Percentiles rank a stretch among this genome's conserved stretches.
phyloP scores from a whole-genome alignment of 1,140 invertebrate genomes.

The Protaetia brevitarsis region DNA sequence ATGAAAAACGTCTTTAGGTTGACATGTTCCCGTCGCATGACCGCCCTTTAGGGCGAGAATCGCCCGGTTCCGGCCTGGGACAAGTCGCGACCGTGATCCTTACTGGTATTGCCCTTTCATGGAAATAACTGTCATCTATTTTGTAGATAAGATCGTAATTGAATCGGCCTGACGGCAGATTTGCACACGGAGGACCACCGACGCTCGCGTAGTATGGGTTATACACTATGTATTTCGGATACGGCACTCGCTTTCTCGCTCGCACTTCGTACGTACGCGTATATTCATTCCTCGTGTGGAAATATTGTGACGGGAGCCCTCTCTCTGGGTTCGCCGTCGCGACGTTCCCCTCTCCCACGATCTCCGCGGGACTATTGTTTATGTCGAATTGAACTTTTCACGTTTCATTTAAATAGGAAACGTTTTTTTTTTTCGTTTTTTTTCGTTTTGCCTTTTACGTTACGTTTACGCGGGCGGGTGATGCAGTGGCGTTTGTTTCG shows the following conservation, averaged over 20 bases:
- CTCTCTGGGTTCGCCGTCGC: neutral
- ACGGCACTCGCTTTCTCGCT: constrained; percentile 27
- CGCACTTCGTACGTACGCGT: no score
- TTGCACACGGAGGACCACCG: constrained; percentile 48
- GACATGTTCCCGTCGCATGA: constrained; percentile 33
- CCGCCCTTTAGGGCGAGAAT: constrained; percentile 30
- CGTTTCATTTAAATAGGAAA: constrained; percentile 14
- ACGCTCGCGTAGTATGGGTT: constrained; percentile 35
- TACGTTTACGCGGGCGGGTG: neutral
- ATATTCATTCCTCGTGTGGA: constrained; percentile 25
- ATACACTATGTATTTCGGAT: constrained; percentile 46
- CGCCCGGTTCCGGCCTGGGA: neutral
- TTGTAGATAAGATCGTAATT: constrained; percentile 51
- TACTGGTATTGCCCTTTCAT: constrained; percentile 48
- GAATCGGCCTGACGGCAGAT: constrained; percentile 50
- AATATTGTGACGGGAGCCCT: constrained; percentile 28
- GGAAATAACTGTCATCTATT: constrained; percentile 52
- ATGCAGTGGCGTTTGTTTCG: neutral
- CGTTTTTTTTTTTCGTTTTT: constrained; percentile 9
- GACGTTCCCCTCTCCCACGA: neutral
- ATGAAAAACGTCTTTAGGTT: constrained; percentile 42
- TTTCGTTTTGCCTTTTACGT: neutral
- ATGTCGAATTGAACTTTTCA: constrained; percentile 22
- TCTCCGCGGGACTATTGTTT: constrained; percentile 9
- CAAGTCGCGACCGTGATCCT: constrained; percentile 26